phyloP scores from a whole-genome alignment of 2,113 vertebrate genomes.

The Pristiophorus japonicus region DNA sequence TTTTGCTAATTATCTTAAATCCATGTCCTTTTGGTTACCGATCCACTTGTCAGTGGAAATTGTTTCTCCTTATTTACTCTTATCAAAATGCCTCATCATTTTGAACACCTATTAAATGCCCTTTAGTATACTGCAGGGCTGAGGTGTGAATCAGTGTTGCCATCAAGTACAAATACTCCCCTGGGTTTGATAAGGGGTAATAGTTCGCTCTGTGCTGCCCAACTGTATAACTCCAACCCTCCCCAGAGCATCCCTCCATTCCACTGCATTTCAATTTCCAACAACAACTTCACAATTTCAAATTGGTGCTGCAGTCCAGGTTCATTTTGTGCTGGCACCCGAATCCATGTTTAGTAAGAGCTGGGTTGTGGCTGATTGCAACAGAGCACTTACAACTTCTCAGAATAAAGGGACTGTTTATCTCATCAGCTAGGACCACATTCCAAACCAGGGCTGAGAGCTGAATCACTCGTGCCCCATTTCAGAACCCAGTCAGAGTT shows the following conservation, averaged over 20 bases:
- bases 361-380: neutral
- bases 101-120: neutral
- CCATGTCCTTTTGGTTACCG: neutral
- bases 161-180: neutral
- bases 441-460: neutral
- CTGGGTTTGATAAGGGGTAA: neutral
- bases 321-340: neutral
- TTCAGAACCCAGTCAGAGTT: conserved; percentile 1
- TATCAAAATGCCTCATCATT: neutral
- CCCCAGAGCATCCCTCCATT: too few relatives aligned
- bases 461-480: neutral
- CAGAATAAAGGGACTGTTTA: neutral
- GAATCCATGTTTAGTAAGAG: neutral
- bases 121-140: neutral
- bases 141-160: neutral
- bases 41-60: neutral
- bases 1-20: neutral
- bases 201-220: neutral
- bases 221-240: neutral
- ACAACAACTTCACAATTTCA: neutral
- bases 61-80: neutral
- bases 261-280: neutral
- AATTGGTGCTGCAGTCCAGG: neutral
- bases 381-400: neutral
- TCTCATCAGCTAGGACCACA: neutral